These are phyloP conservation scores for Allolobophora icterica DNA, from an alignment of 2,888 invertebrate genomes.

Conservation along the genomic window DNA sequence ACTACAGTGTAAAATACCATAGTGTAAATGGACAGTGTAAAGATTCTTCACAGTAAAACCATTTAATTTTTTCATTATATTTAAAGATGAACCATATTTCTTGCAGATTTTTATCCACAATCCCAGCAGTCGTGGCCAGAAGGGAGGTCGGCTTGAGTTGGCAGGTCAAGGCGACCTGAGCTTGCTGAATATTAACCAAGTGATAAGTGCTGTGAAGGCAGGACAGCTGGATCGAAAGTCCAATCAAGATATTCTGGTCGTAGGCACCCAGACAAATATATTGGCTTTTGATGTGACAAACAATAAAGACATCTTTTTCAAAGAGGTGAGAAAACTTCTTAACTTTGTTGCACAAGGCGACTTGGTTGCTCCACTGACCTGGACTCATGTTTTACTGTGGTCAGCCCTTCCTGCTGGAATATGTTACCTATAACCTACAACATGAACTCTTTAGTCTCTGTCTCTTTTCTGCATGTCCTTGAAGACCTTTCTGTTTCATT, in stretches of 20 bases:
- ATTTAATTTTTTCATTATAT: neutral
- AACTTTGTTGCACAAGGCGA: too few species aligned
- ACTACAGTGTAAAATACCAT: neutral
- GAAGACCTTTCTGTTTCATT: too few species aligned
- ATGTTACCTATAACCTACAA: too few species aligned
- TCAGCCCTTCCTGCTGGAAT: too few species aligned
- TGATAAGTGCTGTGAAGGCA: slow-evolving; percentile 45
- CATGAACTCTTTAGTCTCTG: too few species aligned
- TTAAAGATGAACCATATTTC: neutral
- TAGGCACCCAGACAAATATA: slow-evolving; percentile 79
- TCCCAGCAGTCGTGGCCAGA: slow-evolving; percentile 75
- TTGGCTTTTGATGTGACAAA: slow-evolving; percentile 88
- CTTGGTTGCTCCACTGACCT: too few species aligned
- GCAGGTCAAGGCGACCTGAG: slow-evolving; percentile 66
- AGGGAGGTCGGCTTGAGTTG: slow-evolving; percentile 72
- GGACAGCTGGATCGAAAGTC: slow-evolving; percentile 44
- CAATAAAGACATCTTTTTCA: slow-evolving; percentile 88
- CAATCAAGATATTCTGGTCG: slow-evolving; percentile 76
- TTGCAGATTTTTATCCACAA: slow-evolving; percentile 81
- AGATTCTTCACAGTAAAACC: neutral
- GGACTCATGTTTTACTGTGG: too few species aligned
- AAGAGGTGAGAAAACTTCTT: slow-evolving; percentile 72
- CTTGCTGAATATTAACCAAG: slow-evolving; percentile 79
- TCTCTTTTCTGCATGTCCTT: too few species aligned
- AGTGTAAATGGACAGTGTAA: neutral